Evolutionary conservation across 2,113 vertebrate species (phyloP).

Genomic region (Sinocyclocheilus anshuiensis): DNA sequence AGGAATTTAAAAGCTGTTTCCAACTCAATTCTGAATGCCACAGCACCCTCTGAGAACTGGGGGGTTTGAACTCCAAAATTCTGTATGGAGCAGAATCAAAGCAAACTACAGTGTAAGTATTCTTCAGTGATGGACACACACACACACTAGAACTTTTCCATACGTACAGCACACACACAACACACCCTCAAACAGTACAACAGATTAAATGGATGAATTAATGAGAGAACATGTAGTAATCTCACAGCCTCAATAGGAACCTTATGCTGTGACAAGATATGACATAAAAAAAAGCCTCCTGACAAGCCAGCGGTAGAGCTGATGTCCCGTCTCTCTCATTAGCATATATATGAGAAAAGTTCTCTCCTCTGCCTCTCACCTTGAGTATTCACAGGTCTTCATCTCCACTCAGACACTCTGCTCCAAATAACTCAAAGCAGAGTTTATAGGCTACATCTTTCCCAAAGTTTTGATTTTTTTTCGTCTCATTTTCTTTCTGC

Average conservation of each 20-base stretch:
- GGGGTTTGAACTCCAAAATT: not conserved
- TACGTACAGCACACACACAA: not conserved
- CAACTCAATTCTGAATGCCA: not conserved
- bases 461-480: constrained; percentile 20
- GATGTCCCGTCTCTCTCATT: constrained; percentile 70
- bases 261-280: constrained; percentile 63
- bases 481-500: constrained; percentile 15
- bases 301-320: constrained; percentile 57
- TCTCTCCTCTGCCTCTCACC: constrained; percentile 64
- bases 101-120: not conserved
- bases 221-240: constrained; percentile 57
- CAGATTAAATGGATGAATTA: constrained; percentile 52
- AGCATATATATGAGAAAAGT: constrained; percentile 81
- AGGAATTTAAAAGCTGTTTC: not conserved
- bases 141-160: constrained; percentile 23
- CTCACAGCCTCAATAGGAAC: constrained; percentile 62
- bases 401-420: constrained; percentile 35
- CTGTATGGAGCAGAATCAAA: not conserved
- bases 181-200: not conserved
- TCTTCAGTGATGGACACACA: constrained; percentile 2
- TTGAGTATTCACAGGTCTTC: constrained; percentile 60
- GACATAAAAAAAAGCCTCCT: constrained; percentile 67
- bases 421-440: constrained; percentile 33
- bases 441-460: constrained; percentile 11
- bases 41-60: not conserved